Evolutionary conservation across 2,888 invertebrate species (phyloP), one percentile per base, ranked within the genome.

Genomic region (Trachelus iudaicus): DNA sequence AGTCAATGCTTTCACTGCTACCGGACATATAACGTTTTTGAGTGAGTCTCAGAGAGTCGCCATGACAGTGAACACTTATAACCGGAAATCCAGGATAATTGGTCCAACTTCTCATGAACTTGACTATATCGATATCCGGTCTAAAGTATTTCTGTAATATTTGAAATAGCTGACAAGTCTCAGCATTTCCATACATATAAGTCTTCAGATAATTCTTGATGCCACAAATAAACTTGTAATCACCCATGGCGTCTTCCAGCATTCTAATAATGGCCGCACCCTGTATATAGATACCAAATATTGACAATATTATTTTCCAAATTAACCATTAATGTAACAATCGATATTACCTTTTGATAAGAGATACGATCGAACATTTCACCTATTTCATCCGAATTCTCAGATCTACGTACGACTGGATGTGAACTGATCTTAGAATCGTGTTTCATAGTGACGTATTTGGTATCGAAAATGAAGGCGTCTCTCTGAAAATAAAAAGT

Each of bases 301-400:
- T 40, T 40, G 6, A 40, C 0, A 23, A 40, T 6, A 40, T 40
- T 40, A 23, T 23, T 6, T 15, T 6, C 40, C 4, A 23, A 23
- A 23, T 15, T 6, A 15, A 1, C 1, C 23, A 40, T 40, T 15
- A 4, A 4, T 4, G 13, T 40, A 40, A 6, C 1, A n/a, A 15
- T n/a, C 1, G 1, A 15, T 15, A 6, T 40, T 77, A 85, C 84
- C 78, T 86, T 86, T 73, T 85, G 85, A 37, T 86, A 86, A 1
- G 85, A 84, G 3, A 86, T 85, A 23, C 82, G 83, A 81, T 86
- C 85, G 69, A 86, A 86, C 83, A 82, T 83, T 68, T 85, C 81
- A 0, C 82, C 81, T 34, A 86, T 84, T 69, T 86, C 85, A 1
- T 81, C 78, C 11, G 80, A 23, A 56, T 81, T 79, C 35, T 81